Evolutionary conservation across 2,888 invertebrate species (phyloP), one percentile per base, ranked within the genome.

Genomic region (Troides oblongomaculatus): DNA sequence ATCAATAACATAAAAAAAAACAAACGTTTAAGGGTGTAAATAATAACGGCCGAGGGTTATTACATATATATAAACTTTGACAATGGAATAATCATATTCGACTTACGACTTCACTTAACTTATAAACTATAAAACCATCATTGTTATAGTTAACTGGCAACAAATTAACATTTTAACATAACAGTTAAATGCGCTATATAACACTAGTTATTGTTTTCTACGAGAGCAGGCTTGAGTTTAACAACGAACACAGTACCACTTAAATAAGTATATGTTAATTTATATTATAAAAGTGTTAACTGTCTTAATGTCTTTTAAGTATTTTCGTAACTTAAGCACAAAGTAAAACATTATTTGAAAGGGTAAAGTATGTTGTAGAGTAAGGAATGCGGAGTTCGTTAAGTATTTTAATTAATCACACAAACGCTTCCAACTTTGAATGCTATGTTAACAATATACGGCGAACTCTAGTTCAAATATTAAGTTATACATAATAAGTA

Each of bases 61-160:
- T 50, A 61, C 39, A 25, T n/a, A n/a, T 8, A 50, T 23, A 10
- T 62, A 30, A 30, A 8, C 46, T 25, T 12, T 57, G n/a, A 46
- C 65, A 21, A 70, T 63, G 66, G 66, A 66, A 70, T 63, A 66
- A 70, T 66, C 66, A 62, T 68, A n/a, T 46, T 14, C 50, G 5
- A 5, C 10, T 39, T 1, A 7, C 8, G 10, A 39, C 10, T 39
- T 39, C 7, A 0, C 21, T 30, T 30, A 30, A 30, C 30, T 30
- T 30, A 5, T 3, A 30, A 30, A 30, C 30, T 30, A 30, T 4
- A 30, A 30, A 30, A 30, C 2, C 3, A 30, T 0, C 30, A 30
- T 3, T 30, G 30, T 30, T 30, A 30, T 30, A 30, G 30, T 30
- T 30, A 30, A 30, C 30, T 30, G 30, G 30, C 30, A 30, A 30